Percentiles rank a stretch among this genome's conserved stretches.
Conservation (phyloP, 2,113 vertebrate species). For the Clupea harengus region DNA sequence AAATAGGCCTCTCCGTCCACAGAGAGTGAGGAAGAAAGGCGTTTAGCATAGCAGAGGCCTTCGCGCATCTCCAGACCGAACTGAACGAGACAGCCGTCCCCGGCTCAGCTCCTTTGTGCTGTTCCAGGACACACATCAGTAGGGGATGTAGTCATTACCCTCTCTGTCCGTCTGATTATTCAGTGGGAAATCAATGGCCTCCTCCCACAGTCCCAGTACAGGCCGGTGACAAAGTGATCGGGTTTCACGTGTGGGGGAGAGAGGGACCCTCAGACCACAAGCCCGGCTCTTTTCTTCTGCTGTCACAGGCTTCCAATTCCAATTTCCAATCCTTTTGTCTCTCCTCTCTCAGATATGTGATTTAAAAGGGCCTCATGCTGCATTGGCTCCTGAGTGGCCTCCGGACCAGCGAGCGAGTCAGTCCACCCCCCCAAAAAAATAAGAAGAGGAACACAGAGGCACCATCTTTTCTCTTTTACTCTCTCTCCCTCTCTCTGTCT, state of each 20-base stretch:
- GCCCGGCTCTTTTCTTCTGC: slow-evolving; percentile 25
- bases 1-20: not conserved
- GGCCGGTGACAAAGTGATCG: slow-evolving; percentile 39
- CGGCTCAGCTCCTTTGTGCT: not conserved
- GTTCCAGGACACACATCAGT: slow-evolving; percentile 21
- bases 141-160: slow-evolving; percentile 30
- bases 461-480: not conserved
- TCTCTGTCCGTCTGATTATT: slow-evolving; percentile 40
- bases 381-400: not conserved
- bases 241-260: slow-evolving; percentile 32
- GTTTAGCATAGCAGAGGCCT: slow-evolving; percentile 11
- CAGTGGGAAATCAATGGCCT: slow-evolving; percentile 42
- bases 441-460: not conserved
- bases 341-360: slow-evolving; percentile 11
- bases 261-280: not conserved
- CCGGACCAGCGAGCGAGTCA: not conserved
- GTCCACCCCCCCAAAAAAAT: not conserved
- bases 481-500: not conserved
- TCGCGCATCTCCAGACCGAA: not conserved
- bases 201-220: slow-evolving; percentile 34
- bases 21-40: not conserved
- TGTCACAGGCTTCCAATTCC: slow-evolving; percentile 29
- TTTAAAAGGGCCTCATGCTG: slow-evolving; percentile 20
- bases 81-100: slow-evolving; percentile 1
- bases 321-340: slow-evolving; percentile 21